Evolutionary conservation across 2,113 vertebrate genomes (phyloP).

Genomic region (Corapipo altera): DNA sequence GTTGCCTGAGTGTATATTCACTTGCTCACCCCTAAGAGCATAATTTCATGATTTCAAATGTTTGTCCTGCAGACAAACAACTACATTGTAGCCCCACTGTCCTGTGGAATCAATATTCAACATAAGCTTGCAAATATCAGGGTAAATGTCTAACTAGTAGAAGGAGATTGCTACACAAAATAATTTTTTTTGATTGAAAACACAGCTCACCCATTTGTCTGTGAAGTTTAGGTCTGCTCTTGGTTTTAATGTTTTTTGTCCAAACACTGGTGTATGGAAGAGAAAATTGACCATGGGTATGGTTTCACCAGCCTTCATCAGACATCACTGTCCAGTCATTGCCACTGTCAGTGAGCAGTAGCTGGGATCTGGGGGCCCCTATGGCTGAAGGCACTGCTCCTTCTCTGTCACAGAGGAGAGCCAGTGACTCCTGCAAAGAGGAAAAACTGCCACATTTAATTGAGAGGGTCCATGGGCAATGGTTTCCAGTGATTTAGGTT

Average conservation of each 20-base stretch:
- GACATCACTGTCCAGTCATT: rapidly evolving
- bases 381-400: not conserved
- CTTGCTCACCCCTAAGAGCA: not conserved
- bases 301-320: not conserved
- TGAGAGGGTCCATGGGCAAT: not conserved
- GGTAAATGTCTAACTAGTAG: not conserved
- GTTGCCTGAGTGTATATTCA: not conserved
- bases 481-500: not conserved
- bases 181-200: not conserved
- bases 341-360: rapidly evolving
- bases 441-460: rapidly evolving
- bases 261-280: not conserved
- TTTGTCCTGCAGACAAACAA: not conserved
- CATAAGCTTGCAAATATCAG: not conserved
- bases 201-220: not conserved
- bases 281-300: not conserved
- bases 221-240: not conserved
- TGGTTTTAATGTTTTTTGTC: not conserved
- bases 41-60: rapidly evolving
- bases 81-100: not conserved
- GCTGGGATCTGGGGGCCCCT: not conserved
- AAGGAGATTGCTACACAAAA: not conserved
- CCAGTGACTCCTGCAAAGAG: not conserved
- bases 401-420: not conserved
- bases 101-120: not conserved